Base-by-base conservation (phyloP, 1,140 invertebrate genomes). In the Ips nitidus region DNA sequence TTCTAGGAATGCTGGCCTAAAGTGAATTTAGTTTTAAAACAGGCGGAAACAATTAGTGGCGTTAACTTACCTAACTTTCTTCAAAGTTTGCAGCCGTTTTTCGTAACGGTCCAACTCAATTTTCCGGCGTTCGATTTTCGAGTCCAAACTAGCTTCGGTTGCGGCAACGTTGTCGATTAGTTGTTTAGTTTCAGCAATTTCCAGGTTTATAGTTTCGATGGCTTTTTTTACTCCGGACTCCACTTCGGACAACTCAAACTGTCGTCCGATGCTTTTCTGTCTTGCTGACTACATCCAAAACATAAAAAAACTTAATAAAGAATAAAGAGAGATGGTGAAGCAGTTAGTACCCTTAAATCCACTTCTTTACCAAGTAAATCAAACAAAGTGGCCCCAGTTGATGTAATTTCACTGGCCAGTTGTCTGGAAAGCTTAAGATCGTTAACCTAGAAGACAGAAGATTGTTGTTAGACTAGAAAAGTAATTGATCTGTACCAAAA, bases 1-100 rank as follows among this genome's bases (percentile, higher is more conserved):
- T 76, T 97, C 93, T 88, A 98, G 92, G 80, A 98, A 98, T 0
- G 96, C 96, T 2, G 98, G 98, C 52, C 97, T 94, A 75, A 40
- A 60, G 67, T 63, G 22, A 8, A 50, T 50, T 50, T 6, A 50
- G 45, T 8, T 2, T 1, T 50, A 50, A 50, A 53, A 45, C 2
- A 56, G 7, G 7, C 41, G 8, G 3, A 53, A 52, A 41, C 39
- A 47, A 55, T 8, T 40, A 3, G 22, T 45, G 38, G 41, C 59
- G 0, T 62, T 2, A 4, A 5, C 78, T 79, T 76, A 91, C 90
- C 90, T 88, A 47, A 98, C 96, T 88, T 95, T 96, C 80, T 95
- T 93, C 74, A 99, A 84, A 0, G 97, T 94, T 77, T 93, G 89
- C 47, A 99, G 82, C 62, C 98, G 83, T 81, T 98, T 98, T 77